phyloP scores from a whole-genome alignment of 2,888 invertebrate species.

The Trisateles emortualis region DNA sequence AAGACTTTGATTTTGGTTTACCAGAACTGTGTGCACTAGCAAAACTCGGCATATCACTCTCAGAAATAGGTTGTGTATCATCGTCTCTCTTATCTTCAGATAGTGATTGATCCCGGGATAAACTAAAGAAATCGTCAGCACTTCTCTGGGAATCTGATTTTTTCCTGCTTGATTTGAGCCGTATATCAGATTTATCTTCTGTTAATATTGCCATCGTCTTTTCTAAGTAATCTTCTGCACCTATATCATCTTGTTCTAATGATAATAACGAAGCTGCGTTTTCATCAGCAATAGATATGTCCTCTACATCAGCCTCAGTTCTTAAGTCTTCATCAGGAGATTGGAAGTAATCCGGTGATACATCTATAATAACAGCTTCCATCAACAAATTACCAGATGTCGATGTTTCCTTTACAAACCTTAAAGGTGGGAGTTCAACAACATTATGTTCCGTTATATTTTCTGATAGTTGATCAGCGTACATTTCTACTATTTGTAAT shows the following conservation, averaged over 20 bases:
- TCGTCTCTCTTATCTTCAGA: constrained; percentile 88
- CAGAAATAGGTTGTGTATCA: constrained; percentile 85
- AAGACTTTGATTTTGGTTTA: constrained; percentile 72
- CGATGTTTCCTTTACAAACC: constrained; percentile 96
- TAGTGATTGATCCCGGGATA: constrained; percentile 87
- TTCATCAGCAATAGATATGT: constrained; percentile 93
- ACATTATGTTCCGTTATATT: constrained; percentile 94
- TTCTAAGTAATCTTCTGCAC: constrained; percentile 86
- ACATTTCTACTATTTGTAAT: constrained; percentile 96
- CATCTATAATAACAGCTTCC: constrained; percentile 97
- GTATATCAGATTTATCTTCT: constrained; percentile 85
- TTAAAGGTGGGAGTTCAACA: constrained; percentile 94
- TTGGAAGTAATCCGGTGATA: constrained; percentile 93
- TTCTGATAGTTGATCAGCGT: constrained; percentile 96
- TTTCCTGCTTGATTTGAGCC: constrained; percentile 87
- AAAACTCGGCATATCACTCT: constrained; percentile 89
- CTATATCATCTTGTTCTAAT: constrained; percentile 85
- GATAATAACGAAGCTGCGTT: constrained; percentile 68
- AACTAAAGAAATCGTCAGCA: constrained; percentile 89
- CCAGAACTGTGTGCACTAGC: constrained; percentile 89
- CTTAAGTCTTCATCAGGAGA: constrained; percentile 93
- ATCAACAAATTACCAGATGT: constrained; percentile 95
- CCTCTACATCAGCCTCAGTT: constrained; percentile 95
- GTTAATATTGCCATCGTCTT: constrained; percentile 76
- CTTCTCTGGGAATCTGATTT: constrained; percentile 89